Percentiles rank a stretch among this genome's conserved stretches.
Conservation (phyloP, 2,888 invertebrate species). For the Lithophane leautieri region DNA sequence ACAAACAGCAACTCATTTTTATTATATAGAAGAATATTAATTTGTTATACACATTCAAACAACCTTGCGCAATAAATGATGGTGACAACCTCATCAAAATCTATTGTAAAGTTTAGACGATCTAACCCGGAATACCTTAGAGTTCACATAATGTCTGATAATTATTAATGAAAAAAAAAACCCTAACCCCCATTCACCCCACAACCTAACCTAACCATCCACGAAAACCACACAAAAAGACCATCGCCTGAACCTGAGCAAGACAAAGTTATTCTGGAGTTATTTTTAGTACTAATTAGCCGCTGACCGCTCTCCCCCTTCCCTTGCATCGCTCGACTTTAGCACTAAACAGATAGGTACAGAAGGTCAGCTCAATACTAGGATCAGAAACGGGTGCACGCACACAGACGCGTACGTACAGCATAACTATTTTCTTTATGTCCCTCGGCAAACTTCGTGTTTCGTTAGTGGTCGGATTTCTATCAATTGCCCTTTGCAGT, state of each 20-base stretch:
- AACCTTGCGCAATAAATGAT: too few relatives aligned
- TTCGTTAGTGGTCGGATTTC: too few relatives aligned
- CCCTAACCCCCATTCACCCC: neutral
- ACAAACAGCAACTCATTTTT: too few relatives aligned
- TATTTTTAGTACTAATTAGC: conserved; percentile 66
- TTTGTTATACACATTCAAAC: too few relatives aligned
- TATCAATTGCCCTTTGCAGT: too few relatives aligned
- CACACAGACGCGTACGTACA: neutral
- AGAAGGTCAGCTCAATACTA: neutral
- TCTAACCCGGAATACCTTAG: neutral
- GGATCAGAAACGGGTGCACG: too few relatives aligned
- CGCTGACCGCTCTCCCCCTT: conserved; percentile 23
- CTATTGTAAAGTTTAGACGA: too few relatives aligned
- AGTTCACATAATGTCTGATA: neutral
- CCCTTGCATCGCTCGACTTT: neutral
- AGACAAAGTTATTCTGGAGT: conserved; percentile 48
- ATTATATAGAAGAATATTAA: too few relatives aligned
- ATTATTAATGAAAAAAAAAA: neutral
- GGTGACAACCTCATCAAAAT: too few relatives aligned
- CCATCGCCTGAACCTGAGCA: conserved; percentile 19
- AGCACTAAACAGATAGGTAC: neutral
- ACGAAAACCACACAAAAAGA: conserved; percentile 14
- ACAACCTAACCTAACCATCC: neutral
- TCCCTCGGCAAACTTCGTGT: too few relatives aligned
- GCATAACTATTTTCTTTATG: too few relatives aligned